Evolutionary conservation across 2,888 invertebrate species (phyloP), one percentile per base, ranked within the genome.

Genomic region (Zygaena filipendulae): DNA sequence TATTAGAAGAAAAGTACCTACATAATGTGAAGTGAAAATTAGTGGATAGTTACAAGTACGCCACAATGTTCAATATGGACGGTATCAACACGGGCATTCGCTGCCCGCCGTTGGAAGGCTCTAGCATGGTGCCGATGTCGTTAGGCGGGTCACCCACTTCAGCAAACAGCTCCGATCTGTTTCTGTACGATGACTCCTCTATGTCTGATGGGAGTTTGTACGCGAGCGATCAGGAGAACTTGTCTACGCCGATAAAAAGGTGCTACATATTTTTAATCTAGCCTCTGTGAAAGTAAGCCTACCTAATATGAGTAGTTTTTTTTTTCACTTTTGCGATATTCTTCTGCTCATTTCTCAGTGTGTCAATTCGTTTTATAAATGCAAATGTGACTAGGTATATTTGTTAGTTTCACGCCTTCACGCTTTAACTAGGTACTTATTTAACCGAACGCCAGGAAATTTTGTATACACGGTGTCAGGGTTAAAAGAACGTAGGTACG

Each of bases 221-320:
- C 56, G 87, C 87, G 36, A 92, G 92, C 59, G 92, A 92, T 51
- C 91, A 91, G 60, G 92, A 92, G 58, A 91, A 91, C 56, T 86
- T 83, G 40, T 82, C 85, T 0, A 81, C 84, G 21, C 74, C 79
- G 0, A 70, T 80, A 29, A 87, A 87, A 80, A 84, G 88, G 90
- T 88, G 69, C 72, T n/a, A n/a, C n/a, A n/a, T n/a, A n/a, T n/a
- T n/a, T n/a, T n/a, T n/a, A n/a, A n/a, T 21, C n/a, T 11, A 10
- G 30, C 11, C 10, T 11, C 11, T 16, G 21, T n/a, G 12, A 11
- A 16, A 10, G 16, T n/a, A 9, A 21, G 11, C n/a, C 7, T 24
- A 23, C 18, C 10, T 18, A 10, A n/a, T n/a, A n/a, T n/a, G n/a
- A n/a, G 20, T 12, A n/a, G 11, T 27, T 25, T 3, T 21, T 30